phyloP scores from a whole-genome alignment of 1,140 invertebrate species.

The Brachionus koreanus region DNA sequence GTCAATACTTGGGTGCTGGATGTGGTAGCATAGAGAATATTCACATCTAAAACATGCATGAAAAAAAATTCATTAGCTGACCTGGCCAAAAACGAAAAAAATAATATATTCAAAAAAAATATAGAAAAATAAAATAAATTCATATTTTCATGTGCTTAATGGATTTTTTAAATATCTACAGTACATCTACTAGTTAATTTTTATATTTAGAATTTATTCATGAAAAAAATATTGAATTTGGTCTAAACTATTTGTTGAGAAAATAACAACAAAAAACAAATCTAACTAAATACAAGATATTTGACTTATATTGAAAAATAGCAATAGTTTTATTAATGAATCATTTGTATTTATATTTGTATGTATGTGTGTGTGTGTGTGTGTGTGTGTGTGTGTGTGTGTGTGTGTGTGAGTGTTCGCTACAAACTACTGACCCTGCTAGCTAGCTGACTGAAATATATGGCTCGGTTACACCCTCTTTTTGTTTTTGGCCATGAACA shows the following conservation, averaged over 20 bases:
- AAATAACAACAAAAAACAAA: neutral
- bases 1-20: neutral
- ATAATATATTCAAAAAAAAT: neutral
- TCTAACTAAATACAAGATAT: neutral
- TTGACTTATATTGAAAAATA: neutral
- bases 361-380: too few relatives aligned
- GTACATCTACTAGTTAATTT: conserved; percentile 8
- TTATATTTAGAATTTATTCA: neutral
- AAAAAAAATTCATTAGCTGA: neutral
- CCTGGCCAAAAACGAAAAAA: neutral
- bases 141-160: neutral
- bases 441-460: neutral
- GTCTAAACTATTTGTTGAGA: neutral
- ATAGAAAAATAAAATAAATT: neutral
- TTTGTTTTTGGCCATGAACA: neutral
- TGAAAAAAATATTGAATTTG: neutral
- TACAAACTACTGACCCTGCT: neutral
- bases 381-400: too few relatives aligned
- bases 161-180: conserved; percentile 3
- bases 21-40: neutral
- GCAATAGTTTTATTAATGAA: neutral
- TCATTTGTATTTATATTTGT: neutral
- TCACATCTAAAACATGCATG: neutral
- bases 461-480: neutral
- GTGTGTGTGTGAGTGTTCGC: too few relatives aligned